phyloP scores from a whole-genome alignment of 30 jellyfish, hydroid and myxozoan genomes.

The Rhopilema esculentum region DNA sequence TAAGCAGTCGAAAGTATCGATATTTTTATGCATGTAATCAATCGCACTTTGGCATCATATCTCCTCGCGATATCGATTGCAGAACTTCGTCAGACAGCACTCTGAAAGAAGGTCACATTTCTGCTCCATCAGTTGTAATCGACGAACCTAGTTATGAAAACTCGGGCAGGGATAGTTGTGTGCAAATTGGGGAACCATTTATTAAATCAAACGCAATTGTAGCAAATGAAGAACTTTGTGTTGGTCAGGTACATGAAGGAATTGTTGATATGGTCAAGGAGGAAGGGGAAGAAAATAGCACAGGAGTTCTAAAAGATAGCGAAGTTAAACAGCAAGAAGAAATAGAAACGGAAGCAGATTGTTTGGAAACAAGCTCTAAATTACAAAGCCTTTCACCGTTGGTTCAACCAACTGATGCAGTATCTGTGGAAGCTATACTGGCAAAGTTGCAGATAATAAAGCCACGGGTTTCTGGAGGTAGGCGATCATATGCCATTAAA shows the following conservation, averaged over 20 bases:
- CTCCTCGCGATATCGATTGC: not conserved
- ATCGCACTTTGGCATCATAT: not conserved
- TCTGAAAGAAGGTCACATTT: not conserved
- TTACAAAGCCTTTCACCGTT: constrained; percentile 11
- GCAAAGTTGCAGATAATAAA: constrained; percentile 51
- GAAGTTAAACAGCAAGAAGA: not conserved
- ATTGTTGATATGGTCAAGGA: not conserved
- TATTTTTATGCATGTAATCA: not conserved
- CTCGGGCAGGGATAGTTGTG: not conserved
- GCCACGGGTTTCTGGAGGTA: not conserved
- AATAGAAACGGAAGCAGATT: not conserved
- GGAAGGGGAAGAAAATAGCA: not conserved
- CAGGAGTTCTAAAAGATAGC: not conserved
- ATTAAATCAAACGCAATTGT: not conserved
- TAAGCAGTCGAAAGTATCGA: constrained; percentile 16
- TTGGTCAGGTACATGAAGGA: not conserved
- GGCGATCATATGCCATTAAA: not conserved
- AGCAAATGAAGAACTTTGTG: not conserved
- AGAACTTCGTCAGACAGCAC: not conserved
- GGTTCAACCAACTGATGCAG: constrained; percentile 58
- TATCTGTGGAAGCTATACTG: constrained; percentile 40
- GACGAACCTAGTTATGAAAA: not conserved
- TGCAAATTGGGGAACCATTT: not conserved
- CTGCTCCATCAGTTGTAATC: not conserved
- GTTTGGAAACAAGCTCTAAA: not conserved